These are phyloP conservation scores for Phrynocephalus forsythii DNA, from an alignment of 2,797 vertebrate genomes.

Conservation along the genomic window DNA sequence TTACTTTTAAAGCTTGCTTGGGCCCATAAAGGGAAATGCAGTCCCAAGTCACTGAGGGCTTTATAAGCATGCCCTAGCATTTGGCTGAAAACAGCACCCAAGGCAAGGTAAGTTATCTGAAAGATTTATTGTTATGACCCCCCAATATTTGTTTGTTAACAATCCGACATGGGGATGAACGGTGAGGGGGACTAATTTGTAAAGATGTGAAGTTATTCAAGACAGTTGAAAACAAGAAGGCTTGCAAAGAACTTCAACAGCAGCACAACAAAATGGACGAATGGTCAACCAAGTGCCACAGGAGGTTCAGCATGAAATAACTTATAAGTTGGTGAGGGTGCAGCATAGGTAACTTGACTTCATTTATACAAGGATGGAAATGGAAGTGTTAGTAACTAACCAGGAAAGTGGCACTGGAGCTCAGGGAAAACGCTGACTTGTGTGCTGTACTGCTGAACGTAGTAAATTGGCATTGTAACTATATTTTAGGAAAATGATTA, in stretches of 20 bases:
- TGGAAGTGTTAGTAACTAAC: not conserved
- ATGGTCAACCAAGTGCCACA: not conserved
- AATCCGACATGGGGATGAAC: not conserved
- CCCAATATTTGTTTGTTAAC: not conserved
- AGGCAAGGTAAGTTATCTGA: not conserved
- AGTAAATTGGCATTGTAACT: not conserved
- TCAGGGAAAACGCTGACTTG: not conserved
- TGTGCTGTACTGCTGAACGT: not conserved
- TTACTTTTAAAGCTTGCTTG: too few species aligned
- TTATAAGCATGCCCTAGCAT: not conserved
- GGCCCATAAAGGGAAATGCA: too few species aligned
- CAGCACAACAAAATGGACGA: not conserved
- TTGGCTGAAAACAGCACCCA: not conserved
- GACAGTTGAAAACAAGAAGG: not conserved
- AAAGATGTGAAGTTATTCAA: not conserved
- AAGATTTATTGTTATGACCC: not conserved
- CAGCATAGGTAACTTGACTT: not conserved
- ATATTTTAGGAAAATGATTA: not conserved
- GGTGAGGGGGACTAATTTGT: not conserved
- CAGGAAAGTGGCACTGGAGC: not conserved
- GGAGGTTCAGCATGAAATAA: not conserved
- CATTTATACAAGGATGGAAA: not conserved
- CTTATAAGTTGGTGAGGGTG: not conserved
- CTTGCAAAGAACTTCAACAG: not conserved
- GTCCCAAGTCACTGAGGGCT: too few species aligned